Evolutionary conservation across 2,797 vertebrate species (phyloP), one percentile per base, ranked within the genome.

Genomic region (Pipistrellus kuhlii): DNA sequence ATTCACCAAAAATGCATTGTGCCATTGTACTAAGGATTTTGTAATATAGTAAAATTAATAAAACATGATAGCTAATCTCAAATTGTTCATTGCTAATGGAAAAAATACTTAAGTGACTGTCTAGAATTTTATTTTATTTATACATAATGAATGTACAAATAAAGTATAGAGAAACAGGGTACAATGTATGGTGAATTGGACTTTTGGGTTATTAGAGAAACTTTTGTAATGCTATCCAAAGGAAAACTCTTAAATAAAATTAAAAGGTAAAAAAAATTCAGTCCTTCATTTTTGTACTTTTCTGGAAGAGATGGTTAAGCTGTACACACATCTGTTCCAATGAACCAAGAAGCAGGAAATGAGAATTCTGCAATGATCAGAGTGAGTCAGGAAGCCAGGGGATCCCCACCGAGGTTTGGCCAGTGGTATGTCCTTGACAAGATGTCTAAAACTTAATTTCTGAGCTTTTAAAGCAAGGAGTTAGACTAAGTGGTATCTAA

Each of bases 241-340:
- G n/a, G 41, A 75, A 86, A 90, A 48, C 2, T 75, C 85, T 23
- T 12, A 87, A 87, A 32, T 69, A 72, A 93, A 89, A 78, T 88
- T 83, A 76, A 82, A 90, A 90, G n/a, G 11, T 80, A 9, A 93
- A 88, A 51, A 15, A 48, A 94, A 78, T 88, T 78, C 23, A 80
- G 25, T 2, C 11, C 35, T 75, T 94, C 35, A 41, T 68, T 93
- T 94, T 78, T 82, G 11, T 77, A 72, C 25, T 57, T 87, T 84
- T 85, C 30, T 27, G 27, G 25, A 76, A 38, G 44, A 69, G 80
- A 59, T 83, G n/a, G 59, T 72, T 78, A 72, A 84, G 64, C 77
- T 84, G 44, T 72, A 32, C 41, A 86, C 2, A 69, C 32, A 27
- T 81, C 14, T 92, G 21, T 80, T 21, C 20, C 35, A 38, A 18